phyloP scores from a whole-genome alignment of 2,113 vertebrate species.

The Hepsetus odoe region DNA sequence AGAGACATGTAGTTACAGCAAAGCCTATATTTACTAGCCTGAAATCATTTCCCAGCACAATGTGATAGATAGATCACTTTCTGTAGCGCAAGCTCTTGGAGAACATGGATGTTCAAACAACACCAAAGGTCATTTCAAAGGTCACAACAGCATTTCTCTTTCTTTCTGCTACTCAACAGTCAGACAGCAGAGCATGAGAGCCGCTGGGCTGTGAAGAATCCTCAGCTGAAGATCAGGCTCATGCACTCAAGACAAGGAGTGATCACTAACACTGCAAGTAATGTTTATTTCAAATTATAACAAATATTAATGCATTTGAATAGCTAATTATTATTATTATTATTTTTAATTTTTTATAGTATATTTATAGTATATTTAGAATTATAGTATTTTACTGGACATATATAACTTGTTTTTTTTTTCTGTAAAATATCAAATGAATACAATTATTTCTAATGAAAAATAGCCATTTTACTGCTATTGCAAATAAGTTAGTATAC shows the following conservation, averaged over 20 bases:
- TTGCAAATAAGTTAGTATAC: too few relatives aligned
- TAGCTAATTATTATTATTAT: neutral
- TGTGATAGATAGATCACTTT: neutral
- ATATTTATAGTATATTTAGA: too few relatives aligned
- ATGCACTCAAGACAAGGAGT: neutral
- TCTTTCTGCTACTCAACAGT: too few relatives aligned
- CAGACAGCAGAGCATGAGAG: too few relatives aligned
- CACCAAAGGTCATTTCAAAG: neutral
- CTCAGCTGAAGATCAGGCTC: too few relatives aligned
- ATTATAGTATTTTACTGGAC: too few relatives aligned
- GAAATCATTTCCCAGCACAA: neutral
- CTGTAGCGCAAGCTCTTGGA: neutral
- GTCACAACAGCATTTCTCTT: neutral
- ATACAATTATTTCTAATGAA: too few relatives aligned
- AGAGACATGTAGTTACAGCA: neutral
- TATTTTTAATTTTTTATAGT: too few relatives aligned
- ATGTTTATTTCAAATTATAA: neutral
- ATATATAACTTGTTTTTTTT: too few relatives aligned
- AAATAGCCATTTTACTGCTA: too few relatives aligned
- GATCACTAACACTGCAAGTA: neutral
- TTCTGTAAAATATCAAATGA: too few relatives aligned
- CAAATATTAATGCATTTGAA: too few relatives aligned
- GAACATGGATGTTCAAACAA: neutral
- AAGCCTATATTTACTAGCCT: constrained; percentile 6
- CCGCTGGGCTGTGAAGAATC: neutral